Evolutionary conservation across 2,888 invertebrate species (phyloP).

Genomic region (Ichneumoninae sp.): DNA sequence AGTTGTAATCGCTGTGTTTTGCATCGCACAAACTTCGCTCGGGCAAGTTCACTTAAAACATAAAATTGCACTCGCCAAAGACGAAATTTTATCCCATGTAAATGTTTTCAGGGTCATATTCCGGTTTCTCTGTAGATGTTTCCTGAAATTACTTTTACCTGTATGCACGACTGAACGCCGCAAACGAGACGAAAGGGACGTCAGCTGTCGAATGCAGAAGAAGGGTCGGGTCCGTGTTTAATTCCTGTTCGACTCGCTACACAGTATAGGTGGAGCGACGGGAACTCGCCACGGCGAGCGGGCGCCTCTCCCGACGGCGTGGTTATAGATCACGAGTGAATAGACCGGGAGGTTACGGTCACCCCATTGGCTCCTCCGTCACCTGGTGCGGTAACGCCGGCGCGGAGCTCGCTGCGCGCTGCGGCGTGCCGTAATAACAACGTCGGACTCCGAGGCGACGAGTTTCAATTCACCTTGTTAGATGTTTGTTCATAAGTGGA

Average conservation of each 20-base stretch:
- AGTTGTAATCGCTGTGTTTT: too few species aligned
- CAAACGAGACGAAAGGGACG: background rate
- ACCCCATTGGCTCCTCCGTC: slow-evolving; percentile 22
- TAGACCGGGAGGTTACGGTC: slow-evolving; percentile 29
- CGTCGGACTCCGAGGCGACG: background rate
- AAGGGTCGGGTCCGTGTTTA: slow-evolving; percentile 5
- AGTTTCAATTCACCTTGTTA: slow-evolving; percentile 4
- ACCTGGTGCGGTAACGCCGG: slow-evolving; percentile 29
- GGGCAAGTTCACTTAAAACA: too few species aligned
- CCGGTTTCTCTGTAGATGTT: too few species aligned
- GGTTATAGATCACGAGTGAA: slow-evolving; percentile 9
- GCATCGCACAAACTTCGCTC: too few species aligned
- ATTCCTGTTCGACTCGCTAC: slow-evolving; percentile 5
- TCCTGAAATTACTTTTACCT: too few species aligned
- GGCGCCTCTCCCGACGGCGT: background rate
- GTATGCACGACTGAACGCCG: too few species aligned
- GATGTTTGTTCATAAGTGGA: slow-evolving; percentile 1
- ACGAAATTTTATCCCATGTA: too few species aligned
- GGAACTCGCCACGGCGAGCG: background rate
- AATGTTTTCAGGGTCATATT: too few species aligned
- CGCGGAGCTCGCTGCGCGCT: background rate
- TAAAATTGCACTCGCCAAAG: too few species aligned
- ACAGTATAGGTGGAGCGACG: slow-evolving; percentile 2
- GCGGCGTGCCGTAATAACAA: background rate
- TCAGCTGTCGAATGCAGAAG: slow-evolving; percentile 32